These are phyloP conservation scores for Microchirus variegatus DNA, from an alignment of 2,797 vertebrate genomes.

Conservation along the genomic window DNA sequence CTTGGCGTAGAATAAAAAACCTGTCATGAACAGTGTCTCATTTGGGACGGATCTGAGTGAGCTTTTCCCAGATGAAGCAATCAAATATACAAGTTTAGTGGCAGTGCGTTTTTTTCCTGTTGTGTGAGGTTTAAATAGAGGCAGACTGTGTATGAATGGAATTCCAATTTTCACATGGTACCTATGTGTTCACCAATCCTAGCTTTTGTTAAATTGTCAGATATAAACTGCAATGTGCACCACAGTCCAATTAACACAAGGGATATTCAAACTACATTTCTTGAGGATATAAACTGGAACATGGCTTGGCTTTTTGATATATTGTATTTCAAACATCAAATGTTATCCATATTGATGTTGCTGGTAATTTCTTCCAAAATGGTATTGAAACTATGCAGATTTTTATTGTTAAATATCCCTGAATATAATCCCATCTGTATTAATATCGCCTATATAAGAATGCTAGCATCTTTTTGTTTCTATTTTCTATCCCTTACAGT, in stretches of 20 bases:
- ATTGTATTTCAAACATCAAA: too few species aligned
- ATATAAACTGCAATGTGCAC: slow-evolving; percentile 28
- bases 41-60: slow-evolving; percentile 30
- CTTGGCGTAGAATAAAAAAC: slow-evolving; percentile 1
- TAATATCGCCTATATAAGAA: too few species aligned
- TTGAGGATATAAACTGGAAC: too few species aligned
- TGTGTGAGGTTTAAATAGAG: slow-evolving; percentile 33
- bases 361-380: too few species aligned
- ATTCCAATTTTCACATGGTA: slow-evolving; percentile 44
- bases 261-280: too few species aligned
- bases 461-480: too few species aligned
- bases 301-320: too few species aligned
- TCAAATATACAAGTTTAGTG: slow-evolving; percentile 44
- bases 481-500: too few species aligned
- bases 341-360: too few species aligned
- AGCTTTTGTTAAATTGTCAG: slow-evolving; percentile 18
- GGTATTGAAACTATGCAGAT: too few species aligned
- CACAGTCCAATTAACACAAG: neutral
- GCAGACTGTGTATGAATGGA: slow-evolving; percentile 32
- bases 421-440: too few species aligned
- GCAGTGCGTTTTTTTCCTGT: slow-evolving; percentile 24
- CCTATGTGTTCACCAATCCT: slow-evolving; percentile 21
- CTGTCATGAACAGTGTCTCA: slow-evolving; percentile 11
- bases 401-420: too few species aligned
- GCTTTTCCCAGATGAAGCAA: slow-evolving; percentile 44